Evolutionary conservation across 2,888 invertebrate genomes (phyloP).

Genomic region (Hofmannophila pseudospretella): DNA sequence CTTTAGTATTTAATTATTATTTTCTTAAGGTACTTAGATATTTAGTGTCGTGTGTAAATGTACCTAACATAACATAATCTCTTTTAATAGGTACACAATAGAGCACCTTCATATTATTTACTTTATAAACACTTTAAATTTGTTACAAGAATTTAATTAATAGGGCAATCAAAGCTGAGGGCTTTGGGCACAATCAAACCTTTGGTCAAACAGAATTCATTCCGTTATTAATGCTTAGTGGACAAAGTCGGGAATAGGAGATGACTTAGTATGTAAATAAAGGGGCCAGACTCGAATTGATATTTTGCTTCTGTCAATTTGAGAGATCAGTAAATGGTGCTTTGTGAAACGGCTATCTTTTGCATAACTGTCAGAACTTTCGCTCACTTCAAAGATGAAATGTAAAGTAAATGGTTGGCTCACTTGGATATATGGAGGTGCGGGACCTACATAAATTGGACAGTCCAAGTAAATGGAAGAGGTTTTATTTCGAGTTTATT

Average conservation of each 20-base stretch:
- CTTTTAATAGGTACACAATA: no score
- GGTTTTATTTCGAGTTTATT: neutral
- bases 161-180: no score
- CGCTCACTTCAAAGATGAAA: neutral
- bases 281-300: neutral
- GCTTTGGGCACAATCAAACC: no score
- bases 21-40: no score
- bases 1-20: no score
- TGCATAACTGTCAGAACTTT: neutral
- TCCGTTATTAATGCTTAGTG: no score
- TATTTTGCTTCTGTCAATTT: conserved; percentile 5
- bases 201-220: no score
- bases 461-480: neutral
- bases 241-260: neutral
- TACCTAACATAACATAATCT: no score
- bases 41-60: no score
- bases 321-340: neutral
- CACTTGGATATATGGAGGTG: neutral
- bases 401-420: neutral
- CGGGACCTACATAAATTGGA: neutral
- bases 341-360: neutral
- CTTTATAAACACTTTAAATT: no score
- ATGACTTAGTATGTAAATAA: conserved; percentile 1
- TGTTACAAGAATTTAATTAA: no score
- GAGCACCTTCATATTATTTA: no score